Evolutionary conservation across 2,888 invertebrate genomes (phyloP), one percentile per base, ranked within the genome.

Genomic region (Agonopterix heracliana): DNA sequence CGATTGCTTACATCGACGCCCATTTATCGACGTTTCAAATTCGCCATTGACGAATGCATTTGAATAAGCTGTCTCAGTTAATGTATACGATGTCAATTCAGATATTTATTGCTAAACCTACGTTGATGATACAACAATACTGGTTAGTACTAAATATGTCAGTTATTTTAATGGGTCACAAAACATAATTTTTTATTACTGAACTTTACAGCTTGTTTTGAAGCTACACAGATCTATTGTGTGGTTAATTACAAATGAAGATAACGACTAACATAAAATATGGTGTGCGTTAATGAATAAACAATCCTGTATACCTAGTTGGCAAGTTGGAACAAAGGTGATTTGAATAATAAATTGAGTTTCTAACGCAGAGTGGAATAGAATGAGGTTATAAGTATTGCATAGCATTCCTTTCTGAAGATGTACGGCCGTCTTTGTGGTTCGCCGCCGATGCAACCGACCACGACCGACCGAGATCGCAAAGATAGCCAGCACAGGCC

Each of bases 11-110:
- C 56, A 66, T 68, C 63, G 65, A 72, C 80, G 73, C 76, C 74
- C 71, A 70, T 65, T 26, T 52, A 49, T 49, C 47, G 54, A 67
- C 57, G 57, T 60, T 64, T 67, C 67, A 66, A 64, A 64, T 68
- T 66, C 43, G 52, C 56, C 67, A 67, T 66, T 68, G 67, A 74
- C 66, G 65, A 65, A 66, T 66, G 64, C 64, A 74, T 74, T 73
- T 66, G 71, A 64, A 63, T 63, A 57, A 68, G 60, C 63, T 56
- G 64, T 65, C 62, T 65, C 55, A 64, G 60, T 68, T 64, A 67
- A 69, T 71, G 59, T 66, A 67, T 66, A 62, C 61, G 60, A 63
- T 38, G 58, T 61, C 63, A 64, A 63, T 64, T 53, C 61, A 57
- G 65, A 66, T 64, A 61, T 61, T 64, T 67, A 66, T 67, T 60